Percentiles rank a stretch among this genome's conserved stretches.
Evolutionary conservation across 1,140 invertebrate genomes (phyloP).

Genomic region (Gonioctena quinquepunctata): DNA sequence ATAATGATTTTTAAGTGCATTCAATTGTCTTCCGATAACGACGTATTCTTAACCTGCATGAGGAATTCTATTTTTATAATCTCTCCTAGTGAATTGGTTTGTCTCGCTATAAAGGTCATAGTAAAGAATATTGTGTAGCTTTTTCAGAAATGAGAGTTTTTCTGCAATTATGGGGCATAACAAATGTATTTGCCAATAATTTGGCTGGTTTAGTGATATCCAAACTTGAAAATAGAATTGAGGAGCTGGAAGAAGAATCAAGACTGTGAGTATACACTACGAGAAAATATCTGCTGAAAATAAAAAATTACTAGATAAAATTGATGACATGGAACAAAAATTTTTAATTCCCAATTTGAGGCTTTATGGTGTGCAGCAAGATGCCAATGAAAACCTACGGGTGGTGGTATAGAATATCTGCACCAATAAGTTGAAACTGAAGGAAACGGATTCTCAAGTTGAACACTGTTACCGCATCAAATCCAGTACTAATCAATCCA

Average conservation of each 20-base stretch:
- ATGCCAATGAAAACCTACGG: constrained; percentile 4
- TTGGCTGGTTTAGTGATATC: constrained; percentile 8
- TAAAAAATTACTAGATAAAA: background rate
- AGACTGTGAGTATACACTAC: background rate
- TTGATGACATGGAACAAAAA: background rate
- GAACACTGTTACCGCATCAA: background rate
- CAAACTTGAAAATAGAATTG: background rate
- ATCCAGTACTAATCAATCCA: background rate
- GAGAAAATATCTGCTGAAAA: constrained; percentile 6
- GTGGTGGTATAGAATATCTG: background rate
- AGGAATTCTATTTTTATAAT: too few relatives aligned
- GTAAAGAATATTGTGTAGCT: too few relatives aligned
- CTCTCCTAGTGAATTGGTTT: too few relatives aligned
- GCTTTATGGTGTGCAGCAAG: background rate
- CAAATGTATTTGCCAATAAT: background rate
- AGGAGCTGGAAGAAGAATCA: background rate
- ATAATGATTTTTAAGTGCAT: too few relatives aligned
- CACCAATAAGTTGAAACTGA: constrained; percentile 4
- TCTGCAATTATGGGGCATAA: too few relatives aligned
- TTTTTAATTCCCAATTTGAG: background rate
- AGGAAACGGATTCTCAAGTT: background rate
- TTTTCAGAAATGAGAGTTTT: too few relatives aligned
- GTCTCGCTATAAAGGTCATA: too few relatives aligned
- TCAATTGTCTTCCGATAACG: too few relatives aligned
- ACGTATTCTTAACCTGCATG: too few relatives aligned